Percentiles rank a stretch among this genome's conserved stretches.
These are phyloP conservation scores for Dendrolimus houi DNA, from an alignment of 2,888 invertebrate genomes.

Conservation along the genomic window DNA sequence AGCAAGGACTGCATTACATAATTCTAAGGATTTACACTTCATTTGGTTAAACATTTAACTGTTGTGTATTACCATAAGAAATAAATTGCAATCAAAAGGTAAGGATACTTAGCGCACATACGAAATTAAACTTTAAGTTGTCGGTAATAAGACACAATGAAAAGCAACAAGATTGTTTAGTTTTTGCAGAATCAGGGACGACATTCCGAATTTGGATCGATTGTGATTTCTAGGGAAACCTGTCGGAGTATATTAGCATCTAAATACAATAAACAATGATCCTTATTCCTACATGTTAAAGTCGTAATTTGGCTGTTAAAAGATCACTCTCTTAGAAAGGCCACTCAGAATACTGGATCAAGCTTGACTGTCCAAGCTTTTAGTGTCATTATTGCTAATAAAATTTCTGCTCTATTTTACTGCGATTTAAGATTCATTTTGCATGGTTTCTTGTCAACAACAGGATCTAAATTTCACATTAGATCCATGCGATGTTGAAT, in stretches of 20 bases:
- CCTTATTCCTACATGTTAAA: conserved; percentile 18
- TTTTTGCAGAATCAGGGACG: conserved; percentile 23
- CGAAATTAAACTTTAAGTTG: conserved; percentile 1
- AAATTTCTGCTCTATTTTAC: conserved; percentile 17
- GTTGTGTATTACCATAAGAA: neutral
- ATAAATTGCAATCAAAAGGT: neutral
- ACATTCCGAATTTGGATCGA: conserved; percentile 42
- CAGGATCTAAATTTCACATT: neutral
- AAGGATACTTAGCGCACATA: too few species aligned
- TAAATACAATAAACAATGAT: conserved; percentile 14
- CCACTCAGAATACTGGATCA: conserved; percentile 37
- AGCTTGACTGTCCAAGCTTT: conserved; percentile 41
- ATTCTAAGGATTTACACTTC: neutral
- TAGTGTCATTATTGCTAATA: conserved; percentile 7
- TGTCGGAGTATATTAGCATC: neutral
- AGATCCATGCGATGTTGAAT: conserved; percentile 11
- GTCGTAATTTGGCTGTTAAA: conserved; percentile 12
- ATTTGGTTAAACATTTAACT: neutral
- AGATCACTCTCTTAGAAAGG: conserved; percentile 35
- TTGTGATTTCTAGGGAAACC: conserved; percentile 30
- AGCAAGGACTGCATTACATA: neutral
- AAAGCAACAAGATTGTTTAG: neutral
- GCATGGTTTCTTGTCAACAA: neutral
- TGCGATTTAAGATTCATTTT: conserved; percentile 23
- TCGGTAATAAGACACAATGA: too few species aligned